Evolutionary conservation across 2,888 invertebrate species (phyloP).

Genomic region (Tenthredo notha): DNA sequence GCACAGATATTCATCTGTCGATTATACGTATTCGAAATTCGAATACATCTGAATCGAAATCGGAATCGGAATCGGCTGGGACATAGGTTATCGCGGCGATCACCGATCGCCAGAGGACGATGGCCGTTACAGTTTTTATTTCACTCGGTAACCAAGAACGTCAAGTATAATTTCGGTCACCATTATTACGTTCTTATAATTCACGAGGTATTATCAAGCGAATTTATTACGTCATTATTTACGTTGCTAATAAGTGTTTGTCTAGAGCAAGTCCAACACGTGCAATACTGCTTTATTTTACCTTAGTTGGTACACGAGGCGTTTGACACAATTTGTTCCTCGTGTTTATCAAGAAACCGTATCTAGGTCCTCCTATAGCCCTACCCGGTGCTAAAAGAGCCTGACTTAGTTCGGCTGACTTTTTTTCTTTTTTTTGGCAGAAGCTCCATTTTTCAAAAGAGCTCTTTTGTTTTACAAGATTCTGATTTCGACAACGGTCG

Average conservation of each 20-base stretch:
- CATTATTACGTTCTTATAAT: not conserved
- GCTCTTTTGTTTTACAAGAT: slow-evolving; percentile 57
- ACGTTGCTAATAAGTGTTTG: not conserved
- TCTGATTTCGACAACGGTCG: slow-evolving; percentile 59
- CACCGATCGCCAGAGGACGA: slow-evolving; percentile 53
- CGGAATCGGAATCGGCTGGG: slow-evolving; percentile 51
- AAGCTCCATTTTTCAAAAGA: slow-evolving; percentile 34
- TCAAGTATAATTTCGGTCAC: slow-evolving; percentile 56
- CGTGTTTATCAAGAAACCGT: slow-evolving; percentile 36
- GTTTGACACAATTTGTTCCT: slow-evolving; percentile 45
- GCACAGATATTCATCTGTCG: slow-evolving; percentile 55
- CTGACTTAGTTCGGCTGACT: slow-evolving; percentile 16
- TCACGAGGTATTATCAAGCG: not conserved
- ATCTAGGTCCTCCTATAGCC: slow-evolving; percentile 2
- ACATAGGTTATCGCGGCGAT: slow-evolving; percentile 52
- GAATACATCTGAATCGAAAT: slow-evolving; percentile 57
- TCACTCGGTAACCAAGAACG: slow-evolving; percentile 55
- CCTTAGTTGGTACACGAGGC: not conserved
- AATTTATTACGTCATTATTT: slow-evolving; percentile 6
- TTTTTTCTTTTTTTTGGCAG: not conserved
- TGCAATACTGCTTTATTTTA: slow-evolving; percentile 10
- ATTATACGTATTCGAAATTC: slow-evolving; percentile 59
- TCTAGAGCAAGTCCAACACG: not conserved
- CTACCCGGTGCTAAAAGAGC: not conserved
- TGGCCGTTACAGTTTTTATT: slow-evolving; percentile 55